Evolutionary conservation across 2,888 invertebrate genomes (phyloP), one percentile per base, ranked within the genome.

Genomic region (Chelonus formosanus): DNA sequence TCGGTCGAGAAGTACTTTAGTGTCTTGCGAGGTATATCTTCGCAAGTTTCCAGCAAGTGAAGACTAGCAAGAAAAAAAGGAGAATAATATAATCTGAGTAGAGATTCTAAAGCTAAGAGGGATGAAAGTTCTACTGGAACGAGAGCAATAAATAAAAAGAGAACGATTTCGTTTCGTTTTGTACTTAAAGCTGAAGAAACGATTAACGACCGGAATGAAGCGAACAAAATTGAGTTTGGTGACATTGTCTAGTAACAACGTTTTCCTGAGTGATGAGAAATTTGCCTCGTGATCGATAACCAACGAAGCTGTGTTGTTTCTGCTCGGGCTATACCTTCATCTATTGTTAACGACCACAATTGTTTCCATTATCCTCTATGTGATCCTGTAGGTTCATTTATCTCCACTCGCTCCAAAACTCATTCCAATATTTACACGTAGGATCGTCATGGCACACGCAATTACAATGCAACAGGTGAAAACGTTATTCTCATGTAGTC

Each of bases 241-340:
- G 63, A 65, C 67, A 67, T 64, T 59, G 55, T 53, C 65, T 53
- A 43, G 59, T 59, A 65, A 59, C 65, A 56, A 55, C 54, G 45
- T 48, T 35, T 55, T 56, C 55, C 53, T 44, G n/a, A 58, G 52
- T 53, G 48, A 64, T 54, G 57, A 55, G 55, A 55, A 65, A 67
- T 67, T 67, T 65, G 36, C 65, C 36, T 60, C 55, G 61, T 66
- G 66, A 70, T 72, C 71, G 66, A 70, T 71, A 70, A 72, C 57
- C 48, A 61, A 45, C 63, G 32, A 3, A 63, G 55, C 67, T 34
- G 55, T 5, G 50, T 63, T 32, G 43, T 44, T 57, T 31, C 4
- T 45, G 32, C 45, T 20, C 20, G 20, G 20, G 32, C 10, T 20
- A 48, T 45, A 20, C 20, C 20, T 20, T 20, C 20, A 20, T 20